Conservation (phyloP, 2,797 vertebrate species). For the Denticeps clupeoides region DNA sequence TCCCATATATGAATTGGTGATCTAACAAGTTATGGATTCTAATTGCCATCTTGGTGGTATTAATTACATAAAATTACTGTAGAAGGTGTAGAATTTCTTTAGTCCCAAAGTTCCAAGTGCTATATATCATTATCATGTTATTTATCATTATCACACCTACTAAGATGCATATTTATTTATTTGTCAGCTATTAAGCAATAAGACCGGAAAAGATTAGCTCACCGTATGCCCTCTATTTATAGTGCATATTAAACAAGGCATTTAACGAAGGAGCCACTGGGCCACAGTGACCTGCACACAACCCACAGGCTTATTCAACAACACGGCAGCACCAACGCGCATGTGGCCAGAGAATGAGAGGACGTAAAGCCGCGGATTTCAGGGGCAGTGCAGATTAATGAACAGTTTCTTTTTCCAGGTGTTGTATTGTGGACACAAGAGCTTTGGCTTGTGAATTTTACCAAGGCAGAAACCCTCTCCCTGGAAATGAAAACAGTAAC, state of each 20-base stretch:
- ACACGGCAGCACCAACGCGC: conserved; percentile 46
- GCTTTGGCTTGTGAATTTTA: conserved; percentile 56
- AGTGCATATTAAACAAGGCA: conserved; percentile 64
- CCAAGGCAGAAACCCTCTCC: conserved; percentile 56
- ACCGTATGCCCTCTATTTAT: conserved; percentile 56
- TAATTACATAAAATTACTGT: no score
- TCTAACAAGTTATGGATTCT: no score
- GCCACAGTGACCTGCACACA: conserved; percentile 61
- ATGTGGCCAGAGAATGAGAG: conserved; percentile 51
- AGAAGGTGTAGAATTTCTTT: no score
- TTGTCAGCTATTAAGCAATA: no score
- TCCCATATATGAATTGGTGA: no score
- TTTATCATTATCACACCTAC: no score
- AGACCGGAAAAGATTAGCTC: conserved; percentile 65
- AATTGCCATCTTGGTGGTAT: no score
- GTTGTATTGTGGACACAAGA: conserved; percentile 71
- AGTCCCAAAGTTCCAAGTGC: no score
- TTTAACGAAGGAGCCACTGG: conserved; percentile 61
- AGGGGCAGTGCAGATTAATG: conserved; percentile 57
- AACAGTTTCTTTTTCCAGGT: conserved; percentile 69
- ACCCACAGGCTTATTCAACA: conserved; percentile 50
- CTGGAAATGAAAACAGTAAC: conserved; percentile 66
- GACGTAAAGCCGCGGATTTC: conserved; percentile 53
- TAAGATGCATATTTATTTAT: no score
- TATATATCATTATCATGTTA: no score